Percentiles rank a stretch among this genome's conserved stretches.
These are phyloP conservation scores for Taenaris catops DNA, from an alignment of 2,888 invertebrate species.

Conservation along the genomic window DNA sequence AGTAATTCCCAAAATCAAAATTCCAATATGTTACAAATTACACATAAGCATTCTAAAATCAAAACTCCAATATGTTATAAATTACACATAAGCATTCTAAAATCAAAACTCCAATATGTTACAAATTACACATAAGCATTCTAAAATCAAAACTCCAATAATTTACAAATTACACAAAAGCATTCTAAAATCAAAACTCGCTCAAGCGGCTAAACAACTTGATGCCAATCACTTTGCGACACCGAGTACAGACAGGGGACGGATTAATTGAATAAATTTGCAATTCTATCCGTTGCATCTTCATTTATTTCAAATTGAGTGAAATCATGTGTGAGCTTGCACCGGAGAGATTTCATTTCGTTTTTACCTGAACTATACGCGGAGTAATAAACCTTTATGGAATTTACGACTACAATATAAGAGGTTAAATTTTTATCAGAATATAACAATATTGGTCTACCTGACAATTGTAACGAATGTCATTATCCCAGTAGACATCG, in stretches of 20 bases:
- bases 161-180: constrained; percentile 15
- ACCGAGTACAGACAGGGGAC: constrained; percentile 64
- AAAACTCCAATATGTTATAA: too few species aligned
- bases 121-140: constrained; percentile 17
- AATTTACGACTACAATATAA: too few species aligned
- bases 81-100: too few species aligned
- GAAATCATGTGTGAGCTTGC: constrained; percentile 6
- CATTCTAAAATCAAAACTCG: constrained; percentile 50
- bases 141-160: too few species aligned
- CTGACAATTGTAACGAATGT: too few species aligned
- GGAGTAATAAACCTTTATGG: too few species aligned
- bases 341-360: constrained; percentile 4
- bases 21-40: too few species aligned
- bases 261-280: constrained; percentile 79
- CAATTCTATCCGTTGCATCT: constrained; percentile 65
- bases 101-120: too few species aligned
- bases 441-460: neutral
- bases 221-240: constrained; percentile 71
- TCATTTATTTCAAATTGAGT: constrained; percentile 70
- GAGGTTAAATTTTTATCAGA: too few species aligned
- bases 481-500: too few species aligned
- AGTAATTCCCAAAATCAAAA: too few species aligned
- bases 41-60: too few species aligned
- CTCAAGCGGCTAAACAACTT: constrained; percentile 57
- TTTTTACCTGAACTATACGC: neutral